Conservation (phyloP, 1,140 invertebrate species). For the Drosophila dunni region DNA sequence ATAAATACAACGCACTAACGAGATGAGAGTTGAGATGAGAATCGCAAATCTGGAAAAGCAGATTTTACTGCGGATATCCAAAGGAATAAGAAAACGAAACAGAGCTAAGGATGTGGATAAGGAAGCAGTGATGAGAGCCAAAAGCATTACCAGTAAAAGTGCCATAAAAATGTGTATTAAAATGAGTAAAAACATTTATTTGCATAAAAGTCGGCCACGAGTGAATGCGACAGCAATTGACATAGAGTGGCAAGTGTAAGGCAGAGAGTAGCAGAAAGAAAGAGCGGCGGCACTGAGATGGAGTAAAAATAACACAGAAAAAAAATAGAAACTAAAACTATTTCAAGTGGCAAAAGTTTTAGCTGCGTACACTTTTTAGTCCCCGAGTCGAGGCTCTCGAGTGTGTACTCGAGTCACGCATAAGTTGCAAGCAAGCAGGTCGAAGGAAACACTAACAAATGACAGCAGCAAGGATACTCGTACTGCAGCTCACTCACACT, state of each 20-base stretch:
- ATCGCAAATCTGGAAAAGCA: constrained; percentile 5
- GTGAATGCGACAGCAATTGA: constrained; percentile 62
- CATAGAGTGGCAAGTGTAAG: constrained; percentile 2
- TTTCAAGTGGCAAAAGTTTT: constrained; percentile 80
- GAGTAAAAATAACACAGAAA: not conserved
- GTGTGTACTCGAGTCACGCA: constrained; percentile 80
- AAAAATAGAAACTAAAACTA: constrained; percentile 54
- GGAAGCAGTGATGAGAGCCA: constrained; percentile 38
- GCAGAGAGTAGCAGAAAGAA: not conserved
- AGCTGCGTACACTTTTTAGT: constrained; percentile 77
- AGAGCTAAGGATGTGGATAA: not conserved
- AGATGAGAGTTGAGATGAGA: constrained; percentile 67
- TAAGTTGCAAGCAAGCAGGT: constrained; percentile 78
- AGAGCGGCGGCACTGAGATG: not conserved
- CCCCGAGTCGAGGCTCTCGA: constrained; percentile 67
- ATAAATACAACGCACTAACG: constrained; percentile 80
- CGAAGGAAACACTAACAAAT: constrained; percentile 74
- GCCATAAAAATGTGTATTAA: constrained; percentile 83
- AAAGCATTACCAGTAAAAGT: constrained; percentile 72
- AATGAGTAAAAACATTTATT: constrained; percentile 83
- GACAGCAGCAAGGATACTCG: constrained; percentile 49
- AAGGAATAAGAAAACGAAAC: not conserved
- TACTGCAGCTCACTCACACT: constrained; percentile 21
- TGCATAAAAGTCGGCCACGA: constrained; percentile 73
- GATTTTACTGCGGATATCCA: not conserved